These are phyloP conservation scores for Gastrophysa polygoni DNA, from an alignment of 2,888 invertebrate species.

Conservation along the genomic window DNA sequence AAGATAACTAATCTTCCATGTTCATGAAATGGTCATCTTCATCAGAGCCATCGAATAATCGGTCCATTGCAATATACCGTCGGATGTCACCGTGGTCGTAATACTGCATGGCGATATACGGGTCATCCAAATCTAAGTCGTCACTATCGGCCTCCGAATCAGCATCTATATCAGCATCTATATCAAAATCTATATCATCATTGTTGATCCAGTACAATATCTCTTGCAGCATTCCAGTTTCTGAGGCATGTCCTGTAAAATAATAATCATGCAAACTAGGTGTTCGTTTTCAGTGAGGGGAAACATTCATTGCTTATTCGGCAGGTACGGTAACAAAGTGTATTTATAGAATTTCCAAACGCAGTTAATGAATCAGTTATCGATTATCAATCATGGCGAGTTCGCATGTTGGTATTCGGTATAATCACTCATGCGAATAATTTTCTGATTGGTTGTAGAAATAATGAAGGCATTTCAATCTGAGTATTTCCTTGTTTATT, in stretches of 20 bases:
- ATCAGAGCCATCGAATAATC: slow-evolving; percentile 18
- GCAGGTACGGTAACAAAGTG: too few species aligned
- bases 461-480: too few species aligned
- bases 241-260: slow-evolving; percentile 8
- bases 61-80: slow-evolving; percentile 35
- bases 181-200: slow-evolving; percentile 22
- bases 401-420: too few species aligned
- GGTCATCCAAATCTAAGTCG: slow-evolving; percentile 28
- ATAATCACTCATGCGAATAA: too few species aligned
- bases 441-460: too few species aligned
- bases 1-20: slow-evolving; percentile 1
- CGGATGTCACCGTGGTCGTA: slow-evolving; percentile 38
- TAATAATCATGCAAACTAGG: not conserved
- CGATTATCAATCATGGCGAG: too few species aligned
- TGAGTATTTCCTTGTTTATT: too few species aligned
- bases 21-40: slow-evolving; percentile 4
- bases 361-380: too few species aligned
- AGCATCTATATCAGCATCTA: too few species aligned
- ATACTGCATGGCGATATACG: slow-evolving; percentile 38
- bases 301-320: too few species aligned
- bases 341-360: too few species aligned
- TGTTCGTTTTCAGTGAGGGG: too few species aligned
- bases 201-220: slow-evolving; percentile 37
- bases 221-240: slow-evolving; percentile 35
- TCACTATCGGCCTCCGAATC: slow-evolving; percentile 26